A percentile compares a stretch with the other conserved stretches of the same genome.
phyloP scores from a whole-genome alignment of 2,888 invertebrate genomes.

The Pseudanteris insignis region DNA sequence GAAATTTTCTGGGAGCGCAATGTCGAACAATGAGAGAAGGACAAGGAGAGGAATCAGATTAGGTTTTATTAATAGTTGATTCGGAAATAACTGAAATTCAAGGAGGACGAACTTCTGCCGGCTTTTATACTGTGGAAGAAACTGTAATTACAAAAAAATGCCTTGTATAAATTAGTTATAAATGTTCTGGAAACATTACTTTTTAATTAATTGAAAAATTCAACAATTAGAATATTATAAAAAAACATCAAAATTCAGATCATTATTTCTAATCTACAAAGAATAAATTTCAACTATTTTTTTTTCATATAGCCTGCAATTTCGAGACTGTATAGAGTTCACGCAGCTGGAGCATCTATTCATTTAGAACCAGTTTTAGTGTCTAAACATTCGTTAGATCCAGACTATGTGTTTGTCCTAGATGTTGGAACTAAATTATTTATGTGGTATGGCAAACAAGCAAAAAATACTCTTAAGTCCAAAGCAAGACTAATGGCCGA shows the following conservation, averaged over 20 bases:
- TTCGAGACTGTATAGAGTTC: constrained; percentile 86
- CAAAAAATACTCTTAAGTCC: constrained; percentile 88
- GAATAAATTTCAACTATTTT: too few species aligned
- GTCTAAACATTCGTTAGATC: constrained; percentile 80
- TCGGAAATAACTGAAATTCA: constrained; percentile 93
- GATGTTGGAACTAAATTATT: constrained; percentile 87
- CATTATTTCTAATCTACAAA: too few species aligned
- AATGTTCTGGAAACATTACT: too few species aligned
- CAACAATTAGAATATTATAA: too few species aligned
- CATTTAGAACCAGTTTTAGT: constrained; percentile 89
- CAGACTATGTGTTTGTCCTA: constrained; percentile 89
- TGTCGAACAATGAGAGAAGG: constrained; percentile 96
- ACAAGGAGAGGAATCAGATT: constrained; percentile 95
- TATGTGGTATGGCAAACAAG: constrained; percentile 89
- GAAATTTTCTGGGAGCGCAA: constrained; percentile 94
- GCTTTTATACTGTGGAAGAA: constrained; percentile 96
- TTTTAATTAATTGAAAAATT: too few species aligned
- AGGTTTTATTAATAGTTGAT: constrained; percentile 92
- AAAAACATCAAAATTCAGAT: too few species aligned
- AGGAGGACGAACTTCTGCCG: constrained; percentile 96
- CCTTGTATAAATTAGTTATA: too few species aligned
- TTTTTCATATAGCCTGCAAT: constrained; percentile 76
- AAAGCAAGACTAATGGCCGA: constrained; percentile 92
- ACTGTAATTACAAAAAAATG: constrained; percentile 73
- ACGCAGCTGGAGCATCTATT: constrained; percentile 85